Percentiles rank a stretch among this genome's conserved stretches.
Conservation (phyloP, 2,888 invertebrate genomes). For the Drosophila melanocephala region DNA sequence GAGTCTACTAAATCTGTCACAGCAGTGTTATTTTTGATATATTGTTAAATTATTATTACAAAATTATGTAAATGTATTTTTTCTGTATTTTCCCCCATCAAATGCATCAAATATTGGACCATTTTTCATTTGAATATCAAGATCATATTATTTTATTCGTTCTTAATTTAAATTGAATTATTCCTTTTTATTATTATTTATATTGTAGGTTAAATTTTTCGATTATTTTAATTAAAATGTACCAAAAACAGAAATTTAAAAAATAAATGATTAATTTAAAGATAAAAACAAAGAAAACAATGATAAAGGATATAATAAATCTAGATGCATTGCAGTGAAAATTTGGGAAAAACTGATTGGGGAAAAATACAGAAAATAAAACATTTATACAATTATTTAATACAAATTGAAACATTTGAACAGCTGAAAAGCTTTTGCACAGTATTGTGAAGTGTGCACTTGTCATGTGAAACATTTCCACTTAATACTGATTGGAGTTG, state of each 20-base stretch:
- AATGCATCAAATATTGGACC: not conserved
- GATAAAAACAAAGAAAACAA: not conserved
- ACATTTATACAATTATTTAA: not conserved
- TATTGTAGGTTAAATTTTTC: not conserved
- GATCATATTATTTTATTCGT: not conserved
- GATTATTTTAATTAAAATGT: not conserved
- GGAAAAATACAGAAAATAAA: not conserved
- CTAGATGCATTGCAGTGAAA: too few relatives aligned
- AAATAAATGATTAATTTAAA: not conserved
- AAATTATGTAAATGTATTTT: not conserved
- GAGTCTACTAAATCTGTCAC: not conserved
- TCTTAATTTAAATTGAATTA: not conserved
- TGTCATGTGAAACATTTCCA: not conserved
- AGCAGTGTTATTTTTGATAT: too few relatives aligned
- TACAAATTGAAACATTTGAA: not conserved
- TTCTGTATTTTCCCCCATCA: not conserved
- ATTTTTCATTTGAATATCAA: not conserved
- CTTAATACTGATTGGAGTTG: constrained; percentile 15
- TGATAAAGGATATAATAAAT: not conserved
- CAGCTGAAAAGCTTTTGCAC: constrained; percentile 2
- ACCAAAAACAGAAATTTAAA: not conserved
- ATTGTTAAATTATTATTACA: not conserved
- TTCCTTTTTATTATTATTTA: not conserved
- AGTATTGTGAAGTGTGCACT: constrained; percentile 1
- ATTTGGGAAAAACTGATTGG: too few relatives aligned